Evolutionary conservation across 2,888 invertebrate species (phyloP), one percentile per base, ranked within the genome.

Genomic region (Hemicrepidius hirtus): DNA sequence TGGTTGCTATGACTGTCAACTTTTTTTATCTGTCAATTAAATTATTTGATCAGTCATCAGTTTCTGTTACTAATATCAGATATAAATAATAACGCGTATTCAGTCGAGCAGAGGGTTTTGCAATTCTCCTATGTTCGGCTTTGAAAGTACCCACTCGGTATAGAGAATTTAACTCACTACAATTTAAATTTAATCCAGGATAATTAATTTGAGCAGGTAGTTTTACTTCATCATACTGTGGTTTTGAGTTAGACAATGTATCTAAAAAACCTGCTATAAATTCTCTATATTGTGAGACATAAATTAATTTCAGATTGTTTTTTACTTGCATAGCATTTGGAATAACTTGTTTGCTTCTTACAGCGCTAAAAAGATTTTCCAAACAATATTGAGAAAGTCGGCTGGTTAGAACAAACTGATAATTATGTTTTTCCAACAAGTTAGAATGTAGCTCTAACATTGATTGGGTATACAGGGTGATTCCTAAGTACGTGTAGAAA

Each of bases 371-470:
- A 35, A 76, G 64, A 73, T 79, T 78, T 65, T 79, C 76, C 16
- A 76, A 53, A 69, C 74, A 78, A 37, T 78, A 76, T 50, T 78
- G 75, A 41, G 74, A 71, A 70, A 79, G 74, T 53, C 78, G 16
- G 44, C 75, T 70, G 12, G 78, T 76, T 55, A 78, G 66, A 53
- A 79, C 32, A 74, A 75, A 78, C 6, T 57, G 9, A 71, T 76
- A 77, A 0, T 57, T n/a, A 68, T 62, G 68, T 24, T 46, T 12
- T 13, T 76, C 55, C 44, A 78, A 66, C 35, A 77, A 76, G 24
- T 76, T 28, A 3, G 10, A 44, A n/a, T 75, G 75, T 5, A 79
- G 16, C n/a, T 77, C 71, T 24, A 77, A 46, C 35, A 77, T 69
- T 6, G 76, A 77, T 60, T 77, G 59, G n/a, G n/a, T n/a, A n/a